Evolutionary conservation across 2,888 invertebrate species (phyloP).

Genomic region (Parnassius mnemosyne): DNA sequence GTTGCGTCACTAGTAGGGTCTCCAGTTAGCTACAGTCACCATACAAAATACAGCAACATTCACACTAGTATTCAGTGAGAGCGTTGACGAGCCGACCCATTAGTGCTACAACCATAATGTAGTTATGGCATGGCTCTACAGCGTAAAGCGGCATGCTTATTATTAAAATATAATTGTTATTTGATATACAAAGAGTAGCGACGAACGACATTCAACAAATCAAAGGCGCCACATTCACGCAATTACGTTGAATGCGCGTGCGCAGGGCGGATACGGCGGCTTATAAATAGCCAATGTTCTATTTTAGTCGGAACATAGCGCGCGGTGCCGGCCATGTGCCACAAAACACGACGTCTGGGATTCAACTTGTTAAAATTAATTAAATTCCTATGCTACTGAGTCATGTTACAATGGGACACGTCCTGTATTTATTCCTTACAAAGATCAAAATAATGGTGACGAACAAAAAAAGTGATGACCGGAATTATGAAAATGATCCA

Average conservation of each 20-base stretch:
- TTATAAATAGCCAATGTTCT: slow-evolving; percentile 71
- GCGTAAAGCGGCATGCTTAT: slow-evolving; percentile 1
- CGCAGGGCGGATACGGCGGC: slow-evolving; percentile 69
- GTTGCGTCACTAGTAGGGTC: too few species aligned
- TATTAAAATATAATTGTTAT: slow-evolving; percentile 13
- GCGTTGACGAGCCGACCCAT: too few species aligned
- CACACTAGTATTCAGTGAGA: too few species aligned
- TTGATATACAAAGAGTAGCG: slow-evolving; percentile 12
- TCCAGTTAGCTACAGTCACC: too few species aligned
- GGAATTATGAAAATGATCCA: too few species aligned
- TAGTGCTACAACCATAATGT: too few species aligned
- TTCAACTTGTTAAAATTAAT: slow-evolving; percentile 60
- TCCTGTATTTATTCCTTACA: too few species aligned
- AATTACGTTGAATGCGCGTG: slow-evolving; percentile 55
- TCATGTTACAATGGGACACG: slow-evolving; percentile 34
- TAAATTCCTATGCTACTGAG: slow-evolving; percentile 60
- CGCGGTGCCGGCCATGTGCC: slow-evolving; percentile 73
- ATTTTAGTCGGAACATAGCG: slow-evolving; percentile 69
- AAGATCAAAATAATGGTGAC: too few species aligned
- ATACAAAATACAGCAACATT: too few species aligned
- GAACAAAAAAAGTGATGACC: too few species aligned
- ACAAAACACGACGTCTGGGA: slow-evolving; percentile 59
- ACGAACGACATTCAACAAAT: slow-evolving; percentile 19
- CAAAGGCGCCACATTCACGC: slow-evolving; percentile 50
- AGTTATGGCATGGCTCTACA: too few species aligned